Evolutionary conservation across 2,113 vertebrate species (phyloP).

Genomic region (Otocyon megalotis): DNA sequence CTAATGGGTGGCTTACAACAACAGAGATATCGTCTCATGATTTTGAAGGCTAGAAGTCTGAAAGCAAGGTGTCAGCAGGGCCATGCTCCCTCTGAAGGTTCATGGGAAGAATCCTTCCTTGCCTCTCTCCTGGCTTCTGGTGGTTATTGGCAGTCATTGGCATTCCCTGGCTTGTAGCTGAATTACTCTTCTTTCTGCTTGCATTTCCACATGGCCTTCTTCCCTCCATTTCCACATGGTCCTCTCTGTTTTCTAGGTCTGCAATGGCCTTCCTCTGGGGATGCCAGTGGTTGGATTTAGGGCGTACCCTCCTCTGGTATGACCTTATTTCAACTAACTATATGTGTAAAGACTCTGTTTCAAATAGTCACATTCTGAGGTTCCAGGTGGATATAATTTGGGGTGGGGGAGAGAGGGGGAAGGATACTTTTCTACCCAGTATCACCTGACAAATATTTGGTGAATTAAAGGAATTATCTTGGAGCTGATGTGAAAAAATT

Average conservation of each 20-base stretch:
- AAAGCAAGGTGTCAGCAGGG: too few species aligned
- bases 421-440: neutral
- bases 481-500: neutral
- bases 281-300: neutral
- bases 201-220: neutral
- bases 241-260: neutral
- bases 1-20: neutral
- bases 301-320: neutral
- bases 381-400: neutral
- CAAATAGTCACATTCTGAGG: neutral
- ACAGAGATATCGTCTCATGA: neutral
- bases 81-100: neutral
- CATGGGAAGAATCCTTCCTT: neutral
- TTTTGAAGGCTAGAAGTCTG: neutral
- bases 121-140: neutral
- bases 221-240: neutral
- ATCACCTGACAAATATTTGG: neutral
- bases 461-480: slow-evolving; percentile 16
- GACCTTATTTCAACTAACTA: neutral
- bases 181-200: neutral
- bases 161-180: neutral
- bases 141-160: neutral
- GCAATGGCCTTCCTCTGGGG: neutral
- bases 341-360: neutral
- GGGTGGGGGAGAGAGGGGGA: too few species aligned